These are phyloP conservation scores for Silurus glanis DNA, from an alignment of 2,113 vertebrate genomes.

Conservation along the genomic window DNA sequence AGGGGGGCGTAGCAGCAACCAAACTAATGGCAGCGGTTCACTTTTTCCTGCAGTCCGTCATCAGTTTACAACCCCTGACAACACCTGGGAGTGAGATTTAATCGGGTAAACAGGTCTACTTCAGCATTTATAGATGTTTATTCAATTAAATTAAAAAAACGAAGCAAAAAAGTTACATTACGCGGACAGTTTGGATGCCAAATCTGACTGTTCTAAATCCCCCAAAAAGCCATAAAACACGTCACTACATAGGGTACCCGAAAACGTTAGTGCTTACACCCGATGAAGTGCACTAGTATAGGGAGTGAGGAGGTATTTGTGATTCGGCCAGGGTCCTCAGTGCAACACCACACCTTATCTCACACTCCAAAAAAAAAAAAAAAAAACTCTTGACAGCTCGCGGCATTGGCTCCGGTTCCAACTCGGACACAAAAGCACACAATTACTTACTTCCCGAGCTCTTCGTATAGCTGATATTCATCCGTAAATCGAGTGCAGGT, in stretches of 20 bases:
- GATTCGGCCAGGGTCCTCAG: slow-evolving; percentile 18
- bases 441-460: slow-evolving; percentile 90
- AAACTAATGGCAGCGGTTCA: background rate
- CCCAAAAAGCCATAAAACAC: background rate
- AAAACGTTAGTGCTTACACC: background rate
- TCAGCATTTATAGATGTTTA: background rate
- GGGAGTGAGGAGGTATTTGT: slow-evolving; percentile 8
- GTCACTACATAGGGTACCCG: background rate
- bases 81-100: background rate
- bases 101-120: background rate
- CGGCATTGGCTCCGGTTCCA: too few relatives aligned
- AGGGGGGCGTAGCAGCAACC: background rate
- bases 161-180: background rate
- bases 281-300: slow-evolving; percentile 3
- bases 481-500: slow-evolving; percentile 94
- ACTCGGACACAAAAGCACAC: background rate
- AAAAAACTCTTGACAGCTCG: too few relatives aligned
- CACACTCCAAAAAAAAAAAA: background rate
- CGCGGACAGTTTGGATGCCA: too few relatives aligned
- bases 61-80: background rate
- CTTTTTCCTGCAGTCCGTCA: background rate
- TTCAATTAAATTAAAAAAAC: background rate
- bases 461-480: slow-evolving; percentile 93
- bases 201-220: background rate
- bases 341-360: slow-evolving; percentile 37